Base-by-base conservation (phyloP, 1,140 invertebrate genomes). In the Hylaeus volcanicus region DNA sequence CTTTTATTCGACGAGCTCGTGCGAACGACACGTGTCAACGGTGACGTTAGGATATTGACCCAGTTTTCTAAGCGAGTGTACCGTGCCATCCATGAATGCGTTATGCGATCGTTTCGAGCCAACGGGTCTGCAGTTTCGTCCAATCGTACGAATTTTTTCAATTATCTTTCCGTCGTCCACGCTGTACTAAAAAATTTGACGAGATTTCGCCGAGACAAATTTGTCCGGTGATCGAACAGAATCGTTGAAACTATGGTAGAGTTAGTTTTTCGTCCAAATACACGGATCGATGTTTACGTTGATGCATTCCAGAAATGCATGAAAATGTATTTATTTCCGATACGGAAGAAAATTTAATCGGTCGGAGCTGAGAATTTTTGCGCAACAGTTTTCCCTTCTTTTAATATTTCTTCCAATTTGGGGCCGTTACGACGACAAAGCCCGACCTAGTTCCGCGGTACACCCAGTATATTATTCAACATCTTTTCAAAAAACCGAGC, bases 11-110 rank as follows among this genome's bases (percentile, higher is more conserved):
- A n/a, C 64, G 51, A 51, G 63, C 4, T 51, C 37, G 60, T 63
- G 43, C 69, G 75, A 65, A 14, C 39, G 43, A 73, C 53, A 70
- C 70, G 65, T 65, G 79, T 77, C 69, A 75, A 48, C 51, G 6
- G 55, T 51, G 58, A 58, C 84, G 70, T 63, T 60, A 70, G 83
- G 74, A 86, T 87, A 88, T 86, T 88, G 85, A 87, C 87, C 83
- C 66, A 88, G 74, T 88, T 86, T 64, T 14, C 61, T 37, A 15
- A 68, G 60, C 83, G 41, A 65, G 9, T 9, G 51, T 51, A 51
- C 9, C 51, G 26, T 8, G 15, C 26, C n/a, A 26, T 39, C 48
- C 79, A 70, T 79, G 70, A 82, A 85, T 78, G 81, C 63, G 70
- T 78, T 74, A 78, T 78, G 74, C 61, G 74, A 82, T 81, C 80